Conservation (phyloP, 2,113 vertebrate species). For the Anas platyrhynchos region DNA sequence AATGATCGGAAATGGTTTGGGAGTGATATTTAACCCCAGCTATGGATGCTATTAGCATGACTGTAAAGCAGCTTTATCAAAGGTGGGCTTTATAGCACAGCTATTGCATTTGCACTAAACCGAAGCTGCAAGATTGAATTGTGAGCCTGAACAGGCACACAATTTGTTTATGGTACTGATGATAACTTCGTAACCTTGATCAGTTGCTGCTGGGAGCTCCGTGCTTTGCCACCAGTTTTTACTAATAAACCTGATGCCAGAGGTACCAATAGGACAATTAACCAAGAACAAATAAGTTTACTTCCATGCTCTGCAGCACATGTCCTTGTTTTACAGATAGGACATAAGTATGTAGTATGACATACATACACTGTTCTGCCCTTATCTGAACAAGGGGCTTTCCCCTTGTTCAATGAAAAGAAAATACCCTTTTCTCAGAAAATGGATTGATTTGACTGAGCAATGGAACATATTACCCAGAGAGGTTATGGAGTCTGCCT, state of each 20-base stretch:
- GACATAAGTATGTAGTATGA: not conserved
- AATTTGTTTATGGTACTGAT: not conserved
- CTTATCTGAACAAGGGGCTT: not conserved
- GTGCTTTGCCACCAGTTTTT: not conserved
- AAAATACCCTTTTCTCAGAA: not conserved
- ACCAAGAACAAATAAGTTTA: not conserved
- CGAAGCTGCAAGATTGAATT: not conserved
- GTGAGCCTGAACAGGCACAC: not conserved
- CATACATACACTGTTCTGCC: not conserved
- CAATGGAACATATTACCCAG: no score
- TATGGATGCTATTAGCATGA: not conserved
- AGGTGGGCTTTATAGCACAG: not conserved
- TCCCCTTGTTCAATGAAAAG: not conserved
- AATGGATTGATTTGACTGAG: no score
- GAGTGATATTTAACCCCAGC: not conserved
- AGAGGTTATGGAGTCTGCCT: no score
- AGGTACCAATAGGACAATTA: not conserved
- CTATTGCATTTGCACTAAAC: not conserved
- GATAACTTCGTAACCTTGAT: not conserved
- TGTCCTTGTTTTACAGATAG: not conserved
- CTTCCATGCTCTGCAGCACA: fast-evolving
- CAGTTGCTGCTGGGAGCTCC: not conserved
- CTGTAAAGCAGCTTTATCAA: not conserved
- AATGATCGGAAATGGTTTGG: not conserved
- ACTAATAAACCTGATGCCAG: not conserved